Percentiles rank a stretch among this genome's conserved stretches.
phyloP scores from a whole-genome alignment of 1,140 invertebrate genomes.

The Proales similis region DNA sequence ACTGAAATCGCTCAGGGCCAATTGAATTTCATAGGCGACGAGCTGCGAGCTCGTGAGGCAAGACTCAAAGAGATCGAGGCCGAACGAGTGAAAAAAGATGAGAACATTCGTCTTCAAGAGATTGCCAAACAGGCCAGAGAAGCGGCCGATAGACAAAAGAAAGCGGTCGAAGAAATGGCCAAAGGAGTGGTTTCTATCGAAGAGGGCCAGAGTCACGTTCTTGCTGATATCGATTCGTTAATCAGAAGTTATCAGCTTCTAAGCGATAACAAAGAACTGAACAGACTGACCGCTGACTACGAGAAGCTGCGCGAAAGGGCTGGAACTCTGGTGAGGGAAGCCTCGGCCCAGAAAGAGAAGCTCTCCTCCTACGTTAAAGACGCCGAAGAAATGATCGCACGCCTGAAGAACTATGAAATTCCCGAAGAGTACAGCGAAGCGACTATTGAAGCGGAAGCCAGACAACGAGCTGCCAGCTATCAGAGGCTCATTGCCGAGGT shows the following conservation, averaged over 20 bases:
- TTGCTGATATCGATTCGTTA: neutral
- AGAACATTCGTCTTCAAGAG: constrained; percentile 7
- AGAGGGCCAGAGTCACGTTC: neutral
- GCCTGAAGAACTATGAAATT: constrained; percentile 31
- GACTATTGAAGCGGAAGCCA: neutral
- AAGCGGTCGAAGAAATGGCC: neutral
- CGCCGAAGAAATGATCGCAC: neutral
- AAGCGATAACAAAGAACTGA: neutral
- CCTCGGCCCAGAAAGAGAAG: neutral
- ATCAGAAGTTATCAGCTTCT: constrained; percentile 1
- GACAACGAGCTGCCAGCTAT: no score
- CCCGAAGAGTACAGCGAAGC: neutral
- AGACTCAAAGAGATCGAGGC: constrained; percentile 2
- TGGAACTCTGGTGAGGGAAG: constrained; percentile 3
- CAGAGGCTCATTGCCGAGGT: no score
- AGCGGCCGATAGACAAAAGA: constrained; percentile 5
- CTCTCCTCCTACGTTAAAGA: neutral
- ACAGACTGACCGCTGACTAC: neutral
- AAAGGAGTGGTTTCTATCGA: neutral
- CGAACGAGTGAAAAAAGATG: constrained; percentile 2
- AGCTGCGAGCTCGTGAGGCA: neutral
- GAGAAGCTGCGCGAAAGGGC: neutral
- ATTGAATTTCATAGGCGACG: constrained; percentile 24
- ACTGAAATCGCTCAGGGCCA: constrained; percentile 1
- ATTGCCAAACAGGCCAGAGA: constrained; percentile 17